A percentile compares a stretch with the other conserved stretches of the same genome.
Conservation (phyloP, 1,140 invertebrate genomes). For the Ceratina australensis region DNA sequence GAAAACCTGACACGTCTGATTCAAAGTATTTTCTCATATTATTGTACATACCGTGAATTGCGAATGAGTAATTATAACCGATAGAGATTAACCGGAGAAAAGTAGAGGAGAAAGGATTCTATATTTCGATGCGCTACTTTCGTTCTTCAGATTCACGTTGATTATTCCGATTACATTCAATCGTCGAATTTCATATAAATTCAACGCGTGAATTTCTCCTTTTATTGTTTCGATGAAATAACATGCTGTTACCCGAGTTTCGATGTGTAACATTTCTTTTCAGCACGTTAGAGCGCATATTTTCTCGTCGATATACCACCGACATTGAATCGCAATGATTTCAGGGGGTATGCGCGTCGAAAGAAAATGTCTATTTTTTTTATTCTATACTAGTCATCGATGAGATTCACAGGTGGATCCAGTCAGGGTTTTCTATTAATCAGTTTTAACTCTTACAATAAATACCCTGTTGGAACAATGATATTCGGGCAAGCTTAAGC, state of each 20-base stretch:
- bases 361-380: conserved; percentile 13
- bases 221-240: not conserved
- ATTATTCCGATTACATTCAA: conserved; percentile 15
- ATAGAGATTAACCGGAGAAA: not conserved
- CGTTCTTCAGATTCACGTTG: not conserved
- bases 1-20: conserved; percentile 6
- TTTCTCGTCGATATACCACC: conserved; percentile 8
- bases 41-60: conserved; percentile 15
- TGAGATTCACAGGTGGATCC: conserved; percentile 15
- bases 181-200: not conserved
- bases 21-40: conserved; percentile 27
- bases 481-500: not conserved
- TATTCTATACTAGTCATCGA: conserved; percentile 43
- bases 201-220: not conserved
- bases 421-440: conserved; percentile 4
- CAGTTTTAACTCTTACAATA: not conserved
- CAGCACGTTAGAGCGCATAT: not conserved
- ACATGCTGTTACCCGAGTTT: not conserved
- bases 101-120: conserved; percentile 4
- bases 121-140: conserved; percentile 15
- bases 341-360: not conserved
- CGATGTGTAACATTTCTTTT: not conserved
- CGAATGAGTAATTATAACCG: not conserved
- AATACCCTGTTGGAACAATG: not conserved
- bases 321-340: not conserved